Evolutionary conservation across 2,113 vertebrate species (phyloP).

Genomic region (Lagopus muta): DNA sequence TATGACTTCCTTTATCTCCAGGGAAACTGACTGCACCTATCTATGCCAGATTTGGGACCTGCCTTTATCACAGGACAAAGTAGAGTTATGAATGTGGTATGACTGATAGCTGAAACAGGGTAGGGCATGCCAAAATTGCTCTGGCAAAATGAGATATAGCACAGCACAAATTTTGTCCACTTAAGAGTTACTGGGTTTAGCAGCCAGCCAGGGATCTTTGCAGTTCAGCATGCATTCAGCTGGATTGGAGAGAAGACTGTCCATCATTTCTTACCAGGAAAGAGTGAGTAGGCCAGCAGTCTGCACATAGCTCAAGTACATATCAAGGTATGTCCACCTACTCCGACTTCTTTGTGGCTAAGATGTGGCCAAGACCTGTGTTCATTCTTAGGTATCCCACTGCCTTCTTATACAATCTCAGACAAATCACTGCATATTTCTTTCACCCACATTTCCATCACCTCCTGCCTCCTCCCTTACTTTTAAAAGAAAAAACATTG

Average conservation of each 20-base stretch:
- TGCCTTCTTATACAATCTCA: not conserved
- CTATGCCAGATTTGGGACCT: not conserved
- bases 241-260: not conserved
- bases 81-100: not conserved
- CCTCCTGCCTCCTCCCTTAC: not conserved
- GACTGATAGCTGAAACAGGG: not conserved
- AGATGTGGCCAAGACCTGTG: not conserved
- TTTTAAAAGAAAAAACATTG: not conserved
- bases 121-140: not conserved
- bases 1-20: not conserved
- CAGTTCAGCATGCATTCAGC: accelerated
- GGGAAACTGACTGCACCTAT: not conserved
- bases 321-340: not conserved
- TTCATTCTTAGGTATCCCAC: not conserved
- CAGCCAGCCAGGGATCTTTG: not conserved
- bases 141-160: not conserved
- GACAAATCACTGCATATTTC: not conserved
- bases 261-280: not conserved
- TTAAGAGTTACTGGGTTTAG: not conserved
- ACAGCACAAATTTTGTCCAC: not conserved
- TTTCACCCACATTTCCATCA: not conserved
- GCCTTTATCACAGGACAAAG: not conserved
- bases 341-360: not conserved
- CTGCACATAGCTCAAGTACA: not conserved
- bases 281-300: not conserved